Evolutionary conservation across 2,797 vertebrate genomes (phyloP).

Genomic region (Momotus momota): DNA sequence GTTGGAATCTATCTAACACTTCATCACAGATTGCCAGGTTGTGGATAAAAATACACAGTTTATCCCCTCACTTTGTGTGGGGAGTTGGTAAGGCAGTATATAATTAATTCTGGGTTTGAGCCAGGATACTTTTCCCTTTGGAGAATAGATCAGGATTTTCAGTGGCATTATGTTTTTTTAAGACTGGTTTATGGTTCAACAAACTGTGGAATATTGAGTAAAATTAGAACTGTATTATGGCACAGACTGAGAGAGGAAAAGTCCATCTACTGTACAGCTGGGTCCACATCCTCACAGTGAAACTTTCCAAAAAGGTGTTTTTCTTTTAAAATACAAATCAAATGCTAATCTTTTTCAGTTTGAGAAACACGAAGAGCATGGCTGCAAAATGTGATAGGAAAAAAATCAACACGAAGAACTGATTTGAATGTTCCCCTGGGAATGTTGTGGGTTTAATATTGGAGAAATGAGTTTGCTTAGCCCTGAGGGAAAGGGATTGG

Average conservation of each 20-base stretch:
- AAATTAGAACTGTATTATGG: not conserved
- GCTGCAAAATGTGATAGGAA: not conserved
- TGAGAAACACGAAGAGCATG: not conserved
- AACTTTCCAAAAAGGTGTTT: not conserved
- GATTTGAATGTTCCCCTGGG: not conserved
- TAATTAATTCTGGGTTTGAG: not conserved
- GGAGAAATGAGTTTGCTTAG: constrained; percentile 26
- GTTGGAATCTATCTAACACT: not conserved
- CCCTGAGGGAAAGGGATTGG: constrained; percentile 6
- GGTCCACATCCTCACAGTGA: not conserved
- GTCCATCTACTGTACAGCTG: not conserved
- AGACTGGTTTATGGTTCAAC: not conserved
- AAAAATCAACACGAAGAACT: not conserved
- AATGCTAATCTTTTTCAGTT: not conserved
- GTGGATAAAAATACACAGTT: not conserved
- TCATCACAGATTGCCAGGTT: not conserved
- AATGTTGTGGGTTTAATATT: not conserved
- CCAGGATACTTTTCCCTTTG: not conserved
- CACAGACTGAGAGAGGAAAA: not conserved
- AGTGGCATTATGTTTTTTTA: not conserved
- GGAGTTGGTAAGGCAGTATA: not conserved
- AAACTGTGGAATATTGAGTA: not conserved
- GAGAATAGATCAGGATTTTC: not conserved
- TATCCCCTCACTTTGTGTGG: not conserved
- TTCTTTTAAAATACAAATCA: constrained; percentile 6